These are phyloP conservation scores for Arizona elegans DNA, from an alignment of 2,113 vertebrate genomes.

Conservation along the genomic window DNA sequence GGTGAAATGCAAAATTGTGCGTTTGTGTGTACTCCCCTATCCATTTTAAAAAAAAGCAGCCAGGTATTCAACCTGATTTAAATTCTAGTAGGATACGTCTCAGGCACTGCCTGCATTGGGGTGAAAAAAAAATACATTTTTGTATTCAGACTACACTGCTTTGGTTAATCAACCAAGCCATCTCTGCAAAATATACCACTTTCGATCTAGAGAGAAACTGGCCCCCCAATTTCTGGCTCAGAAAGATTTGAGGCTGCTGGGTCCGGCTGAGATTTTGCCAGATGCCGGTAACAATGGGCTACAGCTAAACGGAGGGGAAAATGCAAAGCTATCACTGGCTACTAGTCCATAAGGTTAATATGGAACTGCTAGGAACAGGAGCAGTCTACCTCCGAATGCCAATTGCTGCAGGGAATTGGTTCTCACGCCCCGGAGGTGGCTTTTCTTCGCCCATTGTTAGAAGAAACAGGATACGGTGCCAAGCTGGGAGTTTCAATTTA, in stretches of 20 bases:
- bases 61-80: rapidly evolving
- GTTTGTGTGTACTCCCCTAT: not conserved
- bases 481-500: not conserved
- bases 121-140: not conserved
- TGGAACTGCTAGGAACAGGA: not conserved
- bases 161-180: not conserved
- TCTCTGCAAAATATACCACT: not conserved
- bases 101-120: too few relatives aligned
- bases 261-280: not conserved
- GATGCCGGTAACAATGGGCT: not conserved
- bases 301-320: not conserved
- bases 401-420: too few relatives aligned
- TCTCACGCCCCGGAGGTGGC: too few relatives aligned
- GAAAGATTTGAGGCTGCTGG: not conserved
- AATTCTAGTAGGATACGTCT: too few relatives aligned
- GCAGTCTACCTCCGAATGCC: not conserved
- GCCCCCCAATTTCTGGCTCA: not conserved
- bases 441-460: not conserved
- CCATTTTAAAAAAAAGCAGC: not conserved
- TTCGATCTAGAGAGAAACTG: too few relatives aligned
- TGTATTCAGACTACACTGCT: too few relatives aligned
- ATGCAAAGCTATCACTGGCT: not conserved
- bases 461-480: not conserved
- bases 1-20: not conserved
- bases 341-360: too few relatives aligned